Evolutionary conservation across 1,140 invertebrate species (phyloP), one percentile per base, ranked within the genome.

Genomic region (Euglossa dilemma): DNA sequence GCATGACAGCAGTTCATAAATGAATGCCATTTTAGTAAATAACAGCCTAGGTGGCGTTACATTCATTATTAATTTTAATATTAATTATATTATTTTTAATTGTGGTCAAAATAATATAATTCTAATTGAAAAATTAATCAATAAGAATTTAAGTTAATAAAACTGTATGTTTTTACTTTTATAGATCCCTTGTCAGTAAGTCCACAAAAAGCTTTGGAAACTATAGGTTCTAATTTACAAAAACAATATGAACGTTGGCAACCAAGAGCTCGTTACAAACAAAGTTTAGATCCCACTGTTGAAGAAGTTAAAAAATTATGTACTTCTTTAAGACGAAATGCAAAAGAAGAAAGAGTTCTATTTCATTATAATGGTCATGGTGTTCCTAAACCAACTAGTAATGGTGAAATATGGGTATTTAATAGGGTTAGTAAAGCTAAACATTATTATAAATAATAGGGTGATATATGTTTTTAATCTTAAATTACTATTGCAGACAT

Each of bases 311-410:
- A 99, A 93, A 99, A 99, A 94, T 94, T 99, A 20, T 99, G 99
- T 92, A 97, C 97, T 43, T 99, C 98, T 16, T 94, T 99, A 72
- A 95, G 99, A n/a, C 95, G 98, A 88, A 99, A 99, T 95, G 99
- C 99, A 0, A 99, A 99, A 95, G 99, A 99, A 90, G 99, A 99
- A 92, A 95, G 99, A 88, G 99, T 99, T 43, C 95, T 99, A 11
- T 99, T 99, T 95, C 99, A 99, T 95, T 99, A 99, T 93, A 99
- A 99, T 95, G 99, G 99, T 0, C 99, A 99, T 94, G 99, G 99
- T 66, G 99, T 99, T 73, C 99, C 99, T 61, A 98, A 98, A 94
- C 99, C 99, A 56, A 99, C 99, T 14, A 96, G 96, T 50, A 99
- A 99, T 95, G 99, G 99, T 20, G 99, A 99, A 96, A 99, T 99